A percentile compares a stretch with the other conserved stretches of the same genome.
Evolutionary conservation across 2,888 invertebrate species (phyloP).

Genomic region (Herminia tarsipennalis): DNA sequence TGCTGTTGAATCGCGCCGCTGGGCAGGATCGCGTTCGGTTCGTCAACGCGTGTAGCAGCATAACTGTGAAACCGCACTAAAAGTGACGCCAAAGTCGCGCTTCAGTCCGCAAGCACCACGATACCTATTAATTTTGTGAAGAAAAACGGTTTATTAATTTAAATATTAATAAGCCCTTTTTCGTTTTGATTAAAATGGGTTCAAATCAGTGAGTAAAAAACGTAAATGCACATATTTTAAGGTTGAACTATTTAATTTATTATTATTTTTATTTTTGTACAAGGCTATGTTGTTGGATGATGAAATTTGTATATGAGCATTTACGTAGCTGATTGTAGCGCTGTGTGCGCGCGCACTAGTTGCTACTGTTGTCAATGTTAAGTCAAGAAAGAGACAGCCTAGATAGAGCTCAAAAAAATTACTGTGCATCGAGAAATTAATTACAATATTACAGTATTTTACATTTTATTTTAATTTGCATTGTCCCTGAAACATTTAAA

Average conservation of each 20-base stretch:
- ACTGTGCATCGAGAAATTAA: slow-evolving; percentile 40
- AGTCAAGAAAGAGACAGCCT: slow-evolving; percentile 59
- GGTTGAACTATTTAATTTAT: neutral
- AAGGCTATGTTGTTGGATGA: slow-evolving; percentile 1
- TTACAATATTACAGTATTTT: neutral
- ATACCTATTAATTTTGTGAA: slow-evolving; percentile 43
- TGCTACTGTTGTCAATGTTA: slow-evolving; percentile 76
- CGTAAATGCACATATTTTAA: slow-evolving; percentile 40
- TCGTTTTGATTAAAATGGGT: slow-evolving; percentile 32
- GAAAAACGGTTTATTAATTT: slow-evolving; percentile 38
- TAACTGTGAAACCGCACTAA: no score
- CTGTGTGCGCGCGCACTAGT: slow-evolving; percentile 72
- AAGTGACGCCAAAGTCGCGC: slow-evolving; percentile 48
- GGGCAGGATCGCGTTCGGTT: no score
- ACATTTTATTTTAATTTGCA: no score
- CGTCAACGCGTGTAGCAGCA: no score
- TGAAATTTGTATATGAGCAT: slow-evolving; percentile 46
- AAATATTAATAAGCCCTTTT: slow-evolving; percentile 31
- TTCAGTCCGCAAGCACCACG: slow-evolving; percentile 50
- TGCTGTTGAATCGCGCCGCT: no score
- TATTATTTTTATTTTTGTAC: slow-evolving; percentile 1
- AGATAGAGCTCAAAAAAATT: slow-evolving; percentile 38
- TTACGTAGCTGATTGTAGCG: slow-evolving; percentile 59
- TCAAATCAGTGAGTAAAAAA: slow-evolving; percentile 33
- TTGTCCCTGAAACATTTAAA: no score